phyloP scores from a whole-genome alignment of 2,888 invertebrate species.

The Eretmocerus hayati region DNA sequence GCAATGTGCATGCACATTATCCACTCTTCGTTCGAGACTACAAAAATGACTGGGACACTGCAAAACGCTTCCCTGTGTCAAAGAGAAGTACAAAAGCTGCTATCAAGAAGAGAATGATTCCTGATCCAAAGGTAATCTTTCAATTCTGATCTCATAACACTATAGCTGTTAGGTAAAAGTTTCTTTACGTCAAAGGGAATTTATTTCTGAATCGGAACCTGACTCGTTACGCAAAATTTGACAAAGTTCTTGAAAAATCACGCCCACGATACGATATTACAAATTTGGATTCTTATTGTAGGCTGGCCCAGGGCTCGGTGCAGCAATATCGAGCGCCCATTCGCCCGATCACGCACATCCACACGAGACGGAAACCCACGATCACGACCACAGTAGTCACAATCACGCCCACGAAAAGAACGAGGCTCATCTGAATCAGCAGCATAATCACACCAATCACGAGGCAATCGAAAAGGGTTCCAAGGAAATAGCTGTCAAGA shows the following conservation, averaged over 20 bases:
- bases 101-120: constrained; percentile 29
- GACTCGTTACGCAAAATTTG: too few relatives aligned
- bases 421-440: too few relatives aligned
- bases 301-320: constrained; percentile 60
- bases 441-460: constrained; percentile 22
- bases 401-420: constrained; percentile 19
- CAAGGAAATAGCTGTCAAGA: constrained; percentile 31
- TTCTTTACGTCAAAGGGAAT: too few relatives aligned
- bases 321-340: too few relatives aligned
- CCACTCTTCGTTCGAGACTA: constrained; percentile 33
- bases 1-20: constrained; percentile 38
- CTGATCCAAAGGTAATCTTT: constrained; percentile 39
- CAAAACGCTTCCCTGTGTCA: constrained; percentile 37
- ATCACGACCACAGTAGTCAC: constrained; percentile 22
- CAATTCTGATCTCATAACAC: too few relatives aligned
- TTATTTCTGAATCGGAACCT: too few relatives aligned
- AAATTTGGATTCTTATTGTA: too few relatives aligned
- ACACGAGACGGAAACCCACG: constrained; percentile 18
- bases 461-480: constrained; percentile 22
- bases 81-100: constrained; percentile 39
- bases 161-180: too few relatives aligned
- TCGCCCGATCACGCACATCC: constrained; percentile 19
- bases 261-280: too few relatives aligned
- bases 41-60: constrained; percentile 27
- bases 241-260: too few relatives aligned